Conservation (phyloP, 2,888 invertebrate genomes). For the Leptothorax acervorum region DNA sequence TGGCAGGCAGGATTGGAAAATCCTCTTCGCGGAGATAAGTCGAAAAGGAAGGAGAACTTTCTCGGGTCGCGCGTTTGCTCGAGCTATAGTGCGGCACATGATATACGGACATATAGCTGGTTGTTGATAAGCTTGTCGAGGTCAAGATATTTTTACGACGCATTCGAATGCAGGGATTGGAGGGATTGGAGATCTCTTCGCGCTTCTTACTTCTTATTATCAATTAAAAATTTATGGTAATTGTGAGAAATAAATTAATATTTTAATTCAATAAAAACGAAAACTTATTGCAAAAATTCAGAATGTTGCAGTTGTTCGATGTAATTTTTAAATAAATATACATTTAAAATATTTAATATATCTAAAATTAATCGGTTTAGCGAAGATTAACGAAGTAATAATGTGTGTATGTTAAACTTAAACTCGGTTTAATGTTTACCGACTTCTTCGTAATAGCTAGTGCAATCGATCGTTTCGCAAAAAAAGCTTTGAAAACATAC, state of each 20-base stretch:
- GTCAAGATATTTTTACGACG: constrained; percentile 27
- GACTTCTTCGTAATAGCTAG: constrained; percentile 48
- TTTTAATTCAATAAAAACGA: neutral
- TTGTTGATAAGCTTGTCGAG: constrained; percentile 33
- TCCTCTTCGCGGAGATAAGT: constrained; percentile 47
- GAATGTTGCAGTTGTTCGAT: neutral
- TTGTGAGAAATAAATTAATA: neutral
- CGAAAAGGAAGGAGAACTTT: constrained; percentile 23
- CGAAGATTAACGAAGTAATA: neutral
- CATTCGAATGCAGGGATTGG: constrained; percentile 10
- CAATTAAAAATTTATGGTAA: neutral
- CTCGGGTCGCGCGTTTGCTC: constrained; percentile 9
- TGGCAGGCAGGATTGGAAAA: constrained; percentile 41
- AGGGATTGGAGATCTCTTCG: neutral
- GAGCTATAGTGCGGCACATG: neutral
- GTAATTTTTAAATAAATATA: neutral
- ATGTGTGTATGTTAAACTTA: neutral
- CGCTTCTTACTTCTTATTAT: neutral
- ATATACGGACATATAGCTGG: neutral
- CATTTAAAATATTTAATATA: neutral
- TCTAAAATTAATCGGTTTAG: neutral
- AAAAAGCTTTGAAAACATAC: constrained; percentile 50
- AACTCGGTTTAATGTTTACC: constrained; percentile 60
- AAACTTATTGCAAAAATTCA: neutral
- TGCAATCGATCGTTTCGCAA: constrained; percentile 53